These are phyloP conservation scores for Syngnathus typhle DNA, from an alignment of 2,113 vertebrate species.

Conservation along the genomic window DNA sequence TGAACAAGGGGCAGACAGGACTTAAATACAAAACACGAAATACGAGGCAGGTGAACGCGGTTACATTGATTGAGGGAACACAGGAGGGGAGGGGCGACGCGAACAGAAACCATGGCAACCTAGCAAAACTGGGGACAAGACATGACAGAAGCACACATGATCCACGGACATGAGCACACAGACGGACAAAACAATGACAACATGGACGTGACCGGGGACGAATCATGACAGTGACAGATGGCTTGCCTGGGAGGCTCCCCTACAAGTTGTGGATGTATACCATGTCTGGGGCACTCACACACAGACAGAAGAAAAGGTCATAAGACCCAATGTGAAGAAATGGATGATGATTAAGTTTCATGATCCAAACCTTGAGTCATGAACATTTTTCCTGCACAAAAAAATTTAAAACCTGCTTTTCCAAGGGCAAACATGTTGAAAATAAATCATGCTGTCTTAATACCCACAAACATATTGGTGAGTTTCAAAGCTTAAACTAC, in stretches of 20 bases:
- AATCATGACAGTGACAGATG: too few relatives aligned
- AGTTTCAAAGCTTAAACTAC: background rate
- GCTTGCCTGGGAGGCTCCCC: conserved; percentile 41
- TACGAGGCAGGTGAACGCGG: too few relatives aligned
- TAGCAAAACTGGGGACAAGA: too few relatives aligned
- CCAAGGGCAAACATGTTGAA: conserved; percentile 39
- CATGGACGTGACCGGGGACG: too few relatives aligned
- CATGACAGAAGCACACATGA: too few relatives aligned
- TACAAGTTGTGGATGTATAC: conserved; percentile 51
- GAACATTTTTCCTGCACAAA: conserved; percentile 25
- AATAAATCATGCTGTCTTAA: conserved; percentile 22
- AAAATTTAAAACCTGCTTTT: conserved; percentile 17
- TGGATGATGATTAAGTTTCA: conserved; percentile 33
- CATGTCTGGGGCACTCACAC: conserved; percentile 27
- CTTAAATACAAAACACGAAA: too few relatives aligned
- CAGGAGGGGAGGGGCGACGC: too few relatives aligned
- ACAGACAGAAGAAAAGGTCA: conserved; percentile 49
- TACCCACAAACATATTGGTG: background rate
- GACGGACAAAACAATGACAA: too few relatives aligned
- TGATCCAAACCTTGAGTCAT: conserved; percentile 14
- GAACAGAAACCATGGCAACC: too few relatives aligned
- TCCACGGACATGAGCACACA: too few relatives aligned
- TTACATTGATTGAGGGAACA: too few relatives aligned
- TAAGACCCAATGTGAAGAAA: conserved; percentile 29
- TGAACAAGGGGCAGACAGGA: too few relatives aligned